Evolutionary conservation across 2,888 invertebrate species (phyloP).

Genomic region (Choristoneura rosaceana): DNA sequence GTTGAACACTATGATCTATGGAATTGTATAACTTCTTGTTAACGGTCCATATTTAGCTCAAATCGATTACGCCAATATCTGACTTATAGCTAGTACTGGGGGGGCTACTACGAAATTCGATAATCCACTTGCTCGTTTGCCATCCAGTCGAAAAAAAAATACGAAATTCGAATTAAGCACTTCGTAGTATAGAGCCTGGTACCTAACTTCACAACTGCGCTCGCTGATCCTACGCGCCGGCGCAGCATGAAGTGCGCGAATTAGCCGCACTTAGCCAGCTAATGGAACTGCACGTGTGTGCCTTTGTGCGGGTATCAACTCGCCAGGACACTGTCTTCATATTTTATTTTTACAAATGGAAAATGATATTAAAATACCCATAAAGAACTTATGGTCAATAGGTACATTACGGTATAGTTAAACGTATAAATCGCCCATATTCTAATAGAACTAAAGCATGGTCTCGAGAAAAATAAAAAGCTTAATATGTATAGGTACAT

Average conservation of each 20-base stretch:
- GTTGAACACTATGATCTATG: too few relatives aligned
- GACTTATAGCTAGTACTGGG: too few relatives aligned
- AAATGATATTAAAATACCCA: conserved; percentile 25
- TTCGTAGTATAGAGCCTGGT: too few relatives aligned
- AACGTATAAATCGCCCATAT: neutral
- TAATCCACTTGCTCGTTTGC: too few relatives aligned
- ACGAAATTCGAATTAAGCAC: too few relatives aligned
- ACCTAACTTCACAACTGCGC: conserved; percentile 56
- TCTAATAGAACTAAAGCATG: neutral
- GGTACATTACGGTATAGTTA: conserved; percentile 1
- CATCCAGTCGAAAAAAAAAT: too few relatives aligned
- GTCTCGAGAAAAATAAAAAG: too few relatives aligned
- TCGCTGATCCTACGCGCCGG: conserved; percentile 59
- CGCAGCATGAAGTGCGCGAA: conserved; percentile 69
- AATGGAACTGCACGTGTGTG: conserved; percentile 72
- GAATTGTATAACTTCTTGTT: too few relatives aligned
- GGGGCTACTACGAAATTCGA: too few relatives aligned
- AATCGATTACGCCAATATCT: too few relatives aligned
- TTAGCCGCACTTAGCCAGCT: conserved; percentile 82
- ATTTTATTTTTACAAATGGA: conserved; percentile 49
- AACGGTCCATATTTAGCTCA: too few relatives aligned
- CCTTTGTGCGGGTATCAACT: conserved; percentile 64
- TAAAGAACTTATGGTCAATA: conserved; percentile 25
- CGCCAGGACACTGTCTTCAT: conserved; percentile 45
- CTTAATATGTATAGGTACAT: too few relatives aligned